These are phyloP conservation scores for Hymenopus coronatus DNA, from an alignment of 2,888 invertebrate species.

Conservation along the genomic window DNA sequence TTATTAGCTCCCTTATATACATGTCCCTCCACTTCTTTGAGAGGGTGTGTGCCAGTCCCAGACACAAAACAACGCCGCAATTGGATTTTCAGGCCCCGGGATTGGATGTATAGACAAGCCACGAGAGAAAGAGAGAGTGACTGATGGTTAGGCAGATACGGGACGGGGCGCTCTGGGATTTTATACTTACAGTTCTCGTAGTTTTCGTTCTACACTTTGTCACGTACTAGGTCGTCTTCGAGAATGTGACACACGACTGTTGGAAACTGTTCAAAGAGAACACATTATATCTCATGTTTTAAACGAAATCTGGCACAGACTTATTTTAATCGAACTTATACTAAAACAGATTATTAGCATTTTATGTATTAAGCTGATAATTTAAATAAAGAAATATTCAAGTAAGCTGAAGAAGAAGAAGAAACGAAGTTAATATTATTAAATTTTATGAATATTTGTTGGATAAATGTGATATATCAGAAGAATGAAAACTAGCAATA, in stretches of 20 bases:
- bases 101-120: constrained; percentile 5
- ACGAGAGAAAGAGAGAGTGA: not conserved
- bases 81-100: constrained; percentile 20
- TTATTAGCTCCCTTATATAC: not conserved
- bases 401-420: no score
- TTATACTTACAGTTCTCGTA: not conserved
- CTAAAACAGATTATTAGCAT: no score
- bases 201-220: not conserved
- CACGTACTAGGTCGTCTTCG: not conserved
- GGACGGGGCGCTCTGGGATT: not conserved
- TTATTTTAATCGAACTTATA: no score
- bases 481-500: no score
- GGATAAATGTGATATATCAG: no score
- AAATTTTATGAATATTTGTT: no score
- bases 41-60: not conserved
- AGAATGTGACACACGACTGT: not conserved
- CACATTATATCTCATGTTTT: no score
- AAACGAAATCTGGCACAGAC: no score
- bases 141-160: not conserved
- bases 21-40: not conserved
- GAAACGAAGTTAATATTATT: no score
- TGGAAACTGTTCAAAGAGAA: no score
- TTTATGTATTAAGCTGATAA: no score
- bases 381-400: no score
- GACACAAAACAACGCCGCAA: constrained; percentile 20